Evolutionary conservation across 2,797 vertebrate genomes (phyloP), one percentile per base, ranked within the genome.

Genomic region (Pantherophis alleghaniensis): DNA sequence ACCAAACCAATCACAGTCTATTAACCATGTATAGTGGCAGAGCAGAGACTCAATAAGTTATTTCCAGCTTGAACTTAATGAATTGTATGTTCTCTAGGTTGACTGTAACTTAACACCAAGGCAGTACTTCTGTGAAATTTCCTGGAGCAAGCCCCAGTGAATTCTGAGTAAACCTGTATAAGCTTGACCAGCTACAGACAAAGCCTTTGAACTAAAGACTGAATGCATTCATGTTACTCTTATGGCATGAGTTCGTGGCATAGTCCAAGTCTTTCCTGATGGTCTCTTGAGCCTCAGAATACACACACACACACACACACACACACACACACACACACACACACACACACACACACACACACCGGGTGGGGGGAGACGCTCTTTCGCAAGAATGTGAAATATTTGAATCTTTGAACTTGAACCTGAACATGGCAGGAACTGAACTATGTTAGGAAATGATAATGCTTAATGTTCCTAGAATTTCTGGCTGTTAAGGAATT

Each of bases 151-250:
- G 20, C 66, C 66, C 20, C 37, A 86, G 4, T 51, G 5, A 86
- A 79, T 91, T 66, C 60, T 66, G n/a, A 87, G 13, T 87, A 91
- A 87, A 37, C 20, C 47, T 87, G 7, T 22, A 63, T 32, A 87
- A 53, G 51, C 10, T 87, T 66, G 83, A 5, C 88, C 88, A 79
- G 7, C 92, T 95, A 95, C 95, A 93, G 95, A 94, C 92, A 22
- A 66, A 63, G 88, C 7, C 47, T 90, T 90, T 16, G 26, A 66
- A 16, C 24, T 18, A 90, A 59, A 59, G 16, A 24, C 13, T 26
- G n/a, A 57, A 83, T 91, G 26, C 83, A 28, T 22, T 11, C 47
- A 86, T 51, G 47, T 53, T 66, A 53, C 7, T 28, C 37, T 60
- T 42, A 61, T 26, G 59, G 57, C 7, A 12, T 37, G 57, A 10